Percentiles rank a stretch among this genome's conserved stretches.
Conservation (phyloP, 2,113 vertebrate species). For the Indicator indicator region DNA sequence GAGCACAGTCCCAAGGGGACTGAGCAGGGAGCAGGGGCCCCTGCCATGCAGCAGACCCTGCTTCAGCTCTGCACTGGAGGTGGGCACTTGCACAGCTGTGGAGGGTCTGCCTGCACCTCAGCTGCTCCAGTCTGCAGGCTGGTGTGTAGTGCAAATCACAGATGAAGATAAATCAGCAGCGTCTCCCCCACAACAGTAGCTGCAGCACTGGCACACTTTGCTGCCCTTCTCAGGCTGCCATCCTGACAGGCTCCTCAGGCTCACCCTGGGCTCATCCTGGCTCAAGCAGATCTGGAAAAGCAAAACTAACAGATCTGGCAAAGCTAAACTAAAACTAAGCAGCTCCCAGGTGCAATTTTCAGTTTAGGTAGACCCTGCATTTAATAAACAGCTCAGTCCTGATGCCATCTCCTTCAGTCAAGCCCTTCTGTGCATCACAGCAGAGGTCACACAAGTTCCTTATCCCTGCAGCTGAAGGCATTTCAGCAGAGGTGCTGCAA, state of each 20-base stretch:
- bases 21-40: neutral
- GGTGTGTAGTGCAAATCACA: rapidly evolving
- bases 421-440: neutral
- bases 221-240: neutral
- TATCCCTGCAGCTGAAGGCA: neutral
- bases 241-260: neutral
- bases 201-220: neutral
- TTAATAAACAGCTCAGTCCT: neutral
- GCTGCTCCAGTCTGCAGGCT: neutral
- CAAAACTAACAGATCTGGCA: neutral
- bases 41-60: neutral
- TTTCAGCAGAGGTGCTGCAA: neutral
- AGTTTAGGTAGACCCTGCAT: neutral
- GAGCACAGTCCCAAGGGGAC: neutral
- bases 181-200: neutral
- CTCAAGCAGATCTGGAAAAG: neutral
- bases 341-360: neutral
- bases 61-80: neutral
- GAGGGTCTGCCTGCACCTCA: neutral
- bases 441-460: rapidly evolving
- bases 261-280: neutral
- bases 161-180: neutral
- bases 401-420: neutral
- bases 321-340: neutral
- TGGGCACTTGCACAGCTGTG: rapidly evolving